Evolutionary conservation across 30 jellyfish, hydroid and myxozoan species (phyloP).

Genomic region (Sanderia malayensis): DNA sequence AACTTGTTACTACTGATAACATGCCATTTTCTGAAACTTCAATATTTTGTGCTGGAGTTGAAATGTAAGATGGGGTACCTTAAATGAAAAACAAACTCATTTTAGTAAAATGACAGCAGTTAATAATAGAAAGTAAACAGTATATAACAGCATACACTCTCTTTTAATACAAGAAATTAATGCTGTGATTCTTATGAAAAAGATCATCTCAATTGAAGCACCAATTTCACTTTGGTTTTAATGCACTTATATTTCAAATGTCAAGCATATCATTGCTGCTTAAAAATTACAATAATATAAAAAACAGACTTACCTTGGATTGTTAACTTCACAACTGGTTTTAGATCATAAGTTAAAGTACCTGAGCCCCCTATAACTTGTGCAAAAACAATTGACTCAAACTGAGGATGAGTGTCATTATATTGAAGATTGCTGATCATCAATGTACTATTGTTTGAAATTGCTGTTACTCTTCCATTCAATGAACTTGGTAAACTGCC

Average conservation of each 20-base stretch:
- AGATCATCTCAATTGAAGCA: too few species aligned
- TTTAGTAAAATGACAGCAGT: background rate
- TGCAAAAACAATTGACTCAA: slow-evolving; percentile 6
- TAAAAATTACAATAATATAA: background rate
- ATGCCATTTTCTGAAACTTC: background rate
- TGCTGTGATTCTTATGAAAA: background rate
- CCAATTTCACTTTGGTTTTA: background rate
- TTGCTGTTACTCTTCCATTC: slow-evolving; percentile 21
- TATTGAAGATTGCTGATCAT: slow-evolving; percentile 6
- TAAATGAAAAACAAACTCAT: too few species aligned
- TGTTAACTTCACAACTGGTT: slow-evolving; percentile 12
- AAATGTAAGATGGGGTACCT: background rate
- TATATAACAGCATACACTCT: background rate
- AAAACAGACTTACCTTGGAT: slow-evolving; percentile 18
- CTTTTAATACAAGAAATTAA: background rate
- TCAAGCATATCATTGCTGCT: too few species aligned
- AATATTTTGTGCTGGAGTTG: background rate
- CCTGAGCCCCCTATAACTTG: background rate
- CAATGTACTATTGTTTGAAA: slow-evolving; percentile 29
- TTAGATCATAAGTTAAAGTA: background rate
- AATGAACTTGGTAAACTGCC: slow-evolving; percentile 12
- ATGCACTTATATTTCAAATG: background rate
- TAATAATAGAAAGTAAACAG: background rate
- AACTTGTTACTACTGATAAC: background rate
- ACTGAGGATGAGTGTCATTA: slow-evolving; percentile 6